Conservation (phyloP, 2,888 invertebrate species). For the Imbricaverruca yamaguchii region DNA sequence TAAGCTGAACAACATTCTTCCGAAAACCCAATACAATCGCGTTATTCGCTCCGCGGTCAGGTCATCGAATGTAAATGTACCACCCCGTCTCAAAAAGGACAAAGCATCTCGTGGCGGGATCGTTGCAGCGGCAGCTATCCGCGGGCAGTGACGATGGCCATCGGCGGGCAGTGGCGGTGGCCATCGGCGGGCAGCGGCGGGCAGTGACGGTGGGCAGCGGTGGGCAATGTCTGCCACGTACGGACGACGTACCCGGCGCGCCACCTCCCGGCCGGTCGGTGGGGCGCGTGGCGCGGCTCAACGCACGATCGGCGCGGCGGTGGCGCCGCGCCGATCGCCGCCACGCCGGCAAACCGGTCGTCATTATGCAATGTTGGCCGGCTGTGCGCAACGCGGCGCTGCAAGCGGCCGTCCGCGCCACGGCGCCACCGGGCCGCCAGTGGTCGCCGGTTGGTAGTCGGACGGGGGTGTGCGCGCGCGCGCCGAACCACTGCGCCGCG, state of each 20-base stretch:
- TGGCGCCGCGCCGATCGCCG: not conserved
- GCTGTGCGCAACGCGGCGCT: not conserved
- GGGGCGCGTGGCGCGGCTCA: not conserved
- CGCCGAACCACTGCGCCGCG: not conserved
- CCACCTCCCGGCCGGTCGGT: not conserved
- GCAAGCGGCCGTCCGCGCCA: not conserved
- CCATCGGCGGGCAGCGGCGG: too few species aligned
- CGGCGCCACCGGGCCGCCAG: not conserved
- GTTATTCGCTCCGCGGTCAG: too few species aligned
- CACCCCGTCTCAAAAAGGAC: too few species aligned
- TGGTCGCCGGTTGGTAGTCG: slow-evolving; percentile 9
- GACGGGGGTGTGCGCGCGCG: not conserved
- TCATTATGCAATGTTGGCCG: slow-evolving; percentile 1
- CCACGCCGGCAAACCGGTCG: not conserved
- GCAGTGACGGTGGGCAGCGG: too few species aligned
- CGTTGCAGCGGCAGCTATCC: too few species aligned
- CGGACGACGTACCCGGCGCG: not conserved
- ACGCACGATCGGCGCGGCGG: not conserved
- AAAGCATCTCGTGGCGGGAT: too few species aligned
- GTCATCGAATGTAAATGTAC: too few species aligned
- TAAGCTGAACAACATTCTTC: too few species aligned
- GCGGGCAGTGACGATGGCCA: too few species aligned
- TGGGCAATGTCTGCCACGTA: not conserved
- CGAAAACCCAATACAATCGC: too few species aligned
- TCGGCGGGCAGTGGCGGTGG: too few species aligned